These are phyloP conservation scores for Siphlonurus alternatus DNA, from an alignment of 2,888 invertebrate species.

Conservation along the genomic window DNA sequence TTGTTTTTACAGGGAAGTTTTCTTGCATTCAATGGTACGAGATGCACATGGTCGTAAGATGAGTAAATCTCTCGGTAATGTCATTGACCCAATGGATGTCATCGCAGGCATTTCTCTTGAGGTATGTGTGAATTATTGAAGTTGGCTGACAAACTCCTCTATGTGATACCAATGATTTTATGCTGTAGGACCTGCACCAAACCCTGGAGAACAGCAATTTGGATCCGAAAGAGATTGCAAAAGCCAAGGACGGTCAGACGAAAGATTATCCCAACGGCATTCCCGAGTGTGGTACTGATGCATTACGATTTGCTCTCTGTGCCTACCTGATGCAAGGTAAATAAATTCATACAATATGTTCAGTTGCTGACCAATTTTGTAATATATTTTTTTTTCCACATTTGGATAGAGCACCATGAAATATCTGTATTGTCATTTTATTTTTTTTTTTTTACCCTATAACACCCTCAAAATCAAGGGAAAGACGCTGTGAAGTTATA, in stretches of 20 bases:
- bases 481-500: no score
- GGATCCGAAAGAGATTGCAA: conserved; percentile 65
- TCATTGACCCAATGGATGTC: conserved; percentile 93
- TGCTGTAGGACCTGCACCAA: conserved; percentile 40
- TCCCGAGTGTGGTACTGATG: conserved; percentile 93
- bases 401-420: no score
- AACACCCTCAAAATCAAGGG: no score
- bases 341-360: background rate
- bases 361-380: background rate
- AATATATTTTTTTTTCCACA: no score
- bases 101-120: conserved; percentile 72
- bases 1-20: conserved; percentile 51
- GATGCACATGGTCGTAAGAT: conserved; percentile 98
- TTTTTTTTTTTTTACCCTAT: no score
- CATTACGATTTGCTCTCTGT: conserved; percentile 79
- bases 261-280: conserved; percentile 67
- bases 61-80: conserved; percentile 97
- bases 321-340: conserved; percentile 68
- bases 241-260: conserved; percentile 46
- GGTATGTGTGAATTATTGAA: conserved; percentile 22
- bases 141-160: no score
- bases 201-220: conserved; percentile 64
- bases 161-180: conserved; percentile 6
- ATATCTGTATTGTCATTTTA: no score
- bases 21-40: conserved; percentile 91